Percentiles rank a stretch among this genome's conserved stretches.
These are phyloP conservation scores for Zygogramma bicolorata DNA, from an alignment of 2,888 invertebrate species.

Conservation along the genomic window DNA sequence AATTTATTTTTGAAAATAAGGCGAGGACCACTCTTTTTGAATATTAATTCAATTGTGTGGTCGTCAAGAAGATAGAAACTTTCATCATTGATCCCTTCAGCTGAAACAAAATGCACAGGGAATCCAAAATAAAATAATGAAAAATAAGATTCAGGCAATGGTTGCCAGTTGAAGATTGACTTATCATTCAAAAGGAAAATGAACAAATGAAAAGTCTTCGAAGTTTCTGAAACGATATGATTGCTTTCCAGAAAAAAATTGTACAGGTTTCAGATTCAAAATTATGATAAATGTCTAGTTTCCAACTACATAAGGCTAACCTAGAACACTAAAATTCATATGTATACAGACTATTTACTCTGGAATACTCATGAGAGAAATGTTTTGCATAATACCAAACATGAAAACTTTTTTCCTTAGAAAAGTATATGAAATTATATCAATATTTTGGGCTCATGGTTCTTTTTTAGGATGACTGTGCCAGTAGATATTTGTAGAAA, in stretches of 20 bases:
- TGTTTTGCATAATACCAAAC: not conserved
- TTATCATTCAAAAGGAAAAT: not conserved
- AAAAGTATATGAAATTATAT: not conserved
- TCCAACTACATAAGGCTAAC: not conserved
- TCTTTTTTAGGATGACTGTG: not conserved
- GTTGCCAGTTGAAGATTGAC: not conserved
- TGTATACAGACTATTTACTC: slow-evolving; percentile 3
- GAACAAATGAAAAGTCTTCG: not conserved
- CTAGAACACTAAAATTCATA: not conserved
- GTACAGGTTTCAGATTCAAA: not conserved
- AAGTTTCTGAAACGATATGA: not conserved
- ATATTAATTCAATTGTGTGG: not conserved
- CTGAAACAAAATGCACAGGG: slow-evolving; percentile 5
- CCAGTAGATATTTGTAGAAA: not conserved
- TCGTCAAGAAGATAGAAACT: not conserved
- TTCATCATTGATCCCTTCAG: not conserved
- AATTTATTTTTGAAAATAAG: too few species aligned
- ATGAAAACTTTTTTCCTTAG: not conserved
- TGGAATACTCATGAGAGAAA: too few species aligned
- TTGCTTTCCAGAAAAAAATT: not conserved
- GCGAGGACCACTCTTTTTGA: too few species aligned
- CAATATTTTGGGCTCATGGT: not conserved
- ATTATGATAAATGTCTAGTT: not conserved
- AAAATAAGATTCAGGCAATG: not conserved
- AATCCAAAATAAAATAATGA: not conserved